A percentile compares a stretch with the other conserved stretches of the same genome.
These are phyloP conservation scores for Hippopotamus amphibius DNA, from an alignment of 2,113 vertebrate species.

Conservation along the genomic window DNA sequence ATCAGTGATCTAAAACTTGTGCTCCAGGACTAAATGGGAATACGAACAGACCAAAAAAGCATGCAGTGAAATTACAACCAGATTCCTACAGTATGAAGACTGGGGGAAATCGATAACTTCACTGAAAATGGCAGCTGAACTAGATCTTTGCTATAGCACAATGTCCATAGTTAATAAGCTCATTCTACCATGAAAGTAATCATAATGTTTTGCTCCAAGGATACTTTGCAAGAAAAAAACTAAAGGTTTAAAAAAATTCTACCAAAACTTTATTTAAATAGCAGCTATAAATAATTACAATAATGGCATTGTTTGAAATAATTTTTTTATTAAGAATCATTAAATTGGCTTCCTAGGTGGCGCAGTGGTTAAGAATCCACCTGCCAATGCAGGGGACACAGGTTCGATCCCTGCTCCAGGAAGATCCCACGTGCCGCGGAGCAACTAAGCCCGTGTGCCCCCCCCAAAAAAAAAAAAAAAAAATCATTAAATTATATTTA, in stretches of 20 bases:
- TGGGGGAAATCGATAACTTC: not conserved
- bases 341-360: too few relatives aligned
- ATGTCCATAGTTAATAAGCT: not conserved
- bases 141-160: not conserved
- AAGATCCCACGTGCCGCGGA: too few relatives aligned
- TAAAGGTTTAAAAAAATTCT: not conserved
- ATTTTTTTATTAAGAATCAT: not conserved
- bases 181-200: not conserved
- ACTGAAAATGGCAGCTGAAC: not conserved
- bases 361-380: too few relatives aligned
- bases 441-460: too few relatives aligned
- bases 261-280: constrained; percentile 22
- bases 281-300: not conserved
- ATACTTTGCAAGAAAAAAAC: not conserved
- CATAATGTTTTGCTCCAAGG: not conserved
- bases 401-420: too few relatives aligned
- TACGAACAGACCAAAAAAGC: not conserved
- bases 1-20: not conserved
- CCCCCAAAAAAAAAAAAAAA: not conserved
- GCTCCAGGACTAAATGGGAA: not conserved
- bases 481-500: not conserved
- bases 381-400: too few relatives aligned
- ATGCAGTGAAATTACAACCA: not conserved
- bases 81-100: not conserved
- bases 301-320: not conserved